Conservation (phyloP, 1,140 invertebrate species). For the Ectropis grisescens region DNA sequence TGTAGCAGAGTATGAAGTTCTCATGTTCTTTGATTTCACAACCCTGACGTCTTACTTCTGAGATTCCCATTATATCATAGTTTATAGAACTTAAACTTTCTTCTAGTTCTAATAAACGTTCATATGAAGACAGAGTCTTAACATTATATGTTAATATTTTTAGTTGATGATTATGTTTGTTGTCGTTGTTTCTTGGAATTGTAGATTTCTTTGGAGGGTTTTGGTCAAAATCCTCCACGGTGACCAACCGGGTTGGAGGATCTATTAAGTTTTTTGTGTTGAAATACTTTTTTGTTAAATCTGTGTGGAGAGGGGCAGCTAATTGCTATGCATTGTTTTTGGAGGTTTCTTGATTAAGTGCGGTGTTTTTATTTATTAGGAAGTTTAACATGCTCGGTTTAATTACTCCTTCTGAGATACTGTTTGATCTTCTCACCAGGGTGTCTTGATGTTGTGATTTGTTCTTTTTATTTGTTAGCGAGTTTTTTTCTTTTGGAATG, state of each 20-base stretch:
- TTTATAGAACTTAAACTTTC: neutral
- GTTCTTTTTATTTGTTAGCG: too few species aligned
- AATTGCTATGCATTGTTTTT: too few species aligned
- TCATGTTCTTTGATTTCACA: neutral
- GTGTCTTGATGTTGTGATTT: too few species aligned
- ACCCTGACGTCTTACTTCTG: neutral
- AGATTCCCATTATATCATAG: neutral
- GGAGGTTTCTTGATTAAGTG: too few species aligned
- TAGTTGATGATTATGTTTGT: constrained; percentile 1
- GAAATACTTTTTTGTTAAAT: constrained; percentile 1
- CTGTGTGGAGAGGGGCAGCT: neutral
- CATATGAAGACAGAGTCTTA: constrained; percentile 5
- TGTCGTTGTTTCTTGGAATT: neutral
- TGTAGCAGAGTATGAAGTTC: neutral
- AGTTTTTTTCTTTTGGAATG: too few species aligned
- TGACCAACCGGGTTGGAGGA: constrained; percentile 13
- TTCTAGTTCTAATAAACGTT: constrained; percentile 2
- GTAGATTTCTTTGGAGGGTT: constrained; percentile 5
- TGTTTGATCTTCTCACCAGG: too few species aligned
- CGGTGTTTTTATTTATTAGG: too few species aligned
- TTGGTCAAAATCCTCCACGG: constrained; percentile 11
- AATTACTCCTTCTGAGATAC: too few species aligned
- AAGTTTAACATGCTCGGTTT: too few species aligned
- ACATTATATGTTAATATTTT: constrained; percentile 7
- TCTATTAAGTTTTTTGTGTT: constrained; percentile 3